Conservation (phyloP, 2,113 vertebrate species). For the Dicerorhinus sumatrensis region DNA sequence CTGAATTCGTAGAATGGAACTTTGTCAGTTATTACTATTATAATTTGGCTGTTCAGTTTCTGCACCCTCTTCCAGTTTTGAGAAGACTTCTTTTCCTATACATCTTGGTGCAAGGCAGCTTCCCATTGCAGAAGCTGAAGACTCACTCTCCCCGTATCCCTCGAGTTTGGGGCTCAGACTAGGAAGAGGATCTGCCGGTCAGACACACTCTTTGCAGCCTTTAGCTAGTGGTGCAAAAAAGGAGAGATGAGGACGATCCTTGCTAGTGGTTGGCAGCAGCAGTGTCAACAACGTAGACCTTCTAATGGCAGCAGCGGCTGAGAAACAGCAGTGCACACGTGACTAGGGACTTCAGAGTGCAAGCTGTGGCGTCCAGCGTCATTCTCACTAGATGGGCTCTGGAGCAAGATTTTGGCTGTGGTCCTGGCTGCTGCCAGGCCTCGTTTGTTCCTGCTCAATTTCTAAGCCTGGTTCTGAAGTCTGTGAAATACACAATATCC, state of each 20-base stretch:
- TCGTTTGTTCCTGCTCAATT: constrained; percentile 57
- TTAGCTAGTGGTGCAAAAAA: neutral
- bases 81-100: neutral
- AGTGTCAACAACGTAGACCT: neutral
- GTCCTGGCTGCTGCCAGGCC: constrained; percentile 43
- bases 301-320: neutral
- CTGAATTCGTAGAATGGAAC: neutral
- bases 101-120: neutral
- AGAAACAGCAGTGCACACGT: neutral
- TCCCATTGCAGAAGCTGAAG: neutral
- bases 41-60: neutral
- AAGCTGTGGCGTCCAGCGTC: neutral
- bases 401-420: neutral
- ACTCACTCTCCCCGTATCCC: neutral
- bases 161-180: neutral
- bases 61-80: neutral
- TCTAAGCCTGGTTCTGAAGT: constrained; percentile 52
- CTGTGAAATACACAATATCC: constrained; percentile 70
- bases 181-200: neutral
- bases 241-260: neutral
- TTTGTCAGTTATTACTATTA: neutral
- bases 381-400: neutral
- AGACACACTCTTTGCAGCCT: fast-evolving
- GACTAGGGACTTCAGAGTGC: neutral
- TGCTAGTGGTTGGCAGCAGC: neutral